Conservation (phyloP, 2,888 invertebrate species). For the Diarsia mendica region DNA sequence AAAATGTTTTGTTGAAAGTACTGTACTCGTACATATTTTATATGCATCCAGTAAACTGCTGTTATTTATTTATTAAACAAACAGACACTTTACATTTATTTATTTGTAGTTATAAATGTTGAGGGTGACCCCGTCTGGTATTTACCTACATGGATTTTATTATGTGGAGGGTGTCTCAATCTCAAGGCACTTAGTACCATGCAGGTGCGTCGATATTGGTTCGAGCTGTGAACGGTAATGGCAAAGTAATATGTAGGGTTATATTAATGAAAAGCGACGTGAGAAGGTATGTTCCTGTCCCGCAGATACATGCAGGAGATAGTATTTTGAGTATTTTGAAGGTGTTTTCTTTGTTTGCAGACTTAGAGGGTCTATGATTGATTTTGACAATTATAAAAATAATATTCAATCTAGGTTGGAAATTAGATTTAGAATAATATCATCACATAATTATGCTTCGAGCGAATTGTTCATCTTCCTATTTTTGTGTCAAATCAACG, state of each 20-base stretch:
- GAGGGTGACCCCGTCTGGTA: constrained; percentile 27
- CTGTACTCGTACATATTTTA: too few species aligned
- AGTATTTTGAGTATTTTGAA: not conserved
- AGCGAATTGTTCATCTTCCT: constrained; percentile 48
- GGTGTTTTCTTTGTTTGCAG: not conserved
- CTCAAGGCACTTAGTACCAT: constrained; percentile 3
- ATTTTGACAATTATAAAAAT: not conserved
- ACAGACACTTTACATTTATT: too few species aligned
- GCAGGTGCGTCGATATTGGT: constrained; percentile 25
- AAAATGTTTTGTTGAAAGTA: too few species aligned
- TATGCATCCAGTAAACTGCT: too few species aligned
- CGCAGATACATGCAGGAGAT: not conserved
- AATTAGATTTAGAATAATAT: not conserved
- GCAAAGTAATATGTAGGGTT: constrained; percentile 11
- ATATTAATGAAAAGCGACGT: not conserved
- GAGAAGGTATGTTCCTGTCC: not conserved
- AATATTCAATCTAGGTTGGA: not conserved
- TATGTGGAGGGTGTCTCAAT: not conserved
- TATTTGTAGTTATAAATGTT: constrained; percentile 21
- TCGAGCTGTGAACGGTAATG: constrained; percentile 12
- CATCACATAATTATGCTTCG: too few species aligned
- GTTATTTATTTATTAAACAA: too few species aligned
- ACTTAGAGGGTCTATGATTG: not conserved
- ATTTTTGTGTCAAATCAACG: constrained; percentile 68
- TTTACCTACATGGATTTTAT: constrained; percentile 4